Percentiles rank a stretch among this genome's conserved stretches.
These are phyloP conservation scores for Eurytemora carolleeae DNA, from an alignment of 1,140 invertebrate species.

Conservation along the genomic window DNA sequence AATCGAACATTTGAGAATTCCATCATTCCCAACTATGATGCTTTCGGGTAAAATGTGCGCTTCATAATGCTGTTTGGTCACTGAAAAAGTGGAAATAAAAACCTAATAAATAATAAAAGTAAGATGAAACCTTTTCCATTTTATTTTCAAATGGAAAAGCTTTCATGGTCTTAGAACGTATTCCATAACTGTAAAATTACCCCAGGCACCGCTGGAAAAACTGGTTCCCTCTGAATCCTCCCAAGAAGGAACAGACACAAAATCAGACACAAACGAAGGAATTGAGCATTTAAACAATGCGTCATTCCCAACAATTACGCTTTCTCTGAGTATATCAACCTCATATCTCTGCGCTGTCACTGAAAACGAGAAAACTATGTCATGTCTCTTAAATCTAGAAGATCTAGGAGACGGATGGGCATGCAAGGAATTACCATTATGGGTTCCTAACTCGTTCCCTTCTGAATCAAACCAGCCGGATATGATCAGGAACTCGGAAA, in stretches of 20 bases:
- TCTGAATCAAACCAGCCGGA: slow-evolving; percentile 60
- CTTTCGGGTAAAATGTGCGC: slow-evolving; percentile 65
- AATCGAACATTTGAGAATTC: slow-evolving; percentile 73
- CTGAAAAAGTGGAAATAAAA: too few species aligned
- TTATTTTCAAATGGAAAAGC: too few species aligned
- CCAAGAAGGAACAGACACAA: slow-evolving; percentile 28
- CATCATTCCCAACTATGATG: slow-evolving; percentile 70
- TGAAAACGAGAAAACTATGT: too few species aligned
- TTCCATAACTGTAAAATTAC: too few species aligned
- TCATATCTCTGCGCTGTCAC: slow-evolving; percentile 72
- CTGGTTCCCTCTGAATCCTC: slow-evolving; percentile 44
- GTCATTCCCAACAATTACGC: slow-evolving; percentile 28
- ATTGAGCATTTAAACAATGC: slow-evolving; percentile 29
- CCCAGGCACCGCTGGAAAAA: not conserved
- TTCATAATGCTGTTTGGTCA: slow-evolving; percentile 51
- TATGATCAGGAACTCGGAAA: slow-evolving; percentile 65
- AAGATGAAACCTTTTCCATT: too few species aligned
- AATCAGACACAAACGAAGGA: slow-evolving; percentile 27
- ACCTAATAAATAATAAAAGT: too few species aligned
- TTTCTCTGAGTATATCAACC: slow-evolving; percentile 28
- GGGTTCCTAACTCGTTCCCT: slow-evolving; percentile 28
- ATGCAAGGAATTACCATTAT: too few species aligned
- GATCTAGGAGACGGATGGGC: slow-evolving; percentile 31
- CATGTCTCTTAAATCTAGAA: too few species aligned
- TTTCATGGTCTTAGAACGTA: too few species aligned